These are phyloP conservation scores for Pemphredon lugubris DNA, from an alignment of 2,888 invertebrate species.

Conservation along the genomic window DNA sequence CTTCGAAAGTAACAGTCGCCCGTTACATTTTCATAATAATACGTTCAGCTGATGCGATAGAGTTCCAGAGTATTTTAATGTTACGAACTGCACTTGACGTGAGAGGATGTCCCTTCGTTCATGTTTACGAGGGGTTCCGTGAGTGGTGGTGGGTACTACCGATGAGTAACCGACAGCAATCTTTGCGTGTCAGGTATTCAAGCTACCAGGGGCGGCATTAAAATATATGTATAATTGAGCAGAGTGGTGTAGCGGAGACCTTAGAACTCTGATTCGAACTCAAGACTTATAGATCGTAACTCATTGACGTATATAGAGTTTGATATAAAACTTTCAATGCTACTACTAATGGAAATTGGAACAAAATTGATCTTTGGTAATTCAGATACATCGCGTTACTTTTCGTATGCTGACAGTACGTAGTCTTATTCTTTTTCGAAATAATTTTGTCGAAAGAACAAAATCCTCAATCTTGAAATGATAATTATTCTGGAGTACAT, in stretches of 20 bases:
- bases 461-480: neutral
- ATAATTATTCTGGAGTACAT: conserved; percentile 10
- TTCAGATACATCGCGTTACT: too few species aligned
- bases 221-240: neutral
- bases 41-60: neutral
- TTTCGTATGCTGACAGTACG: too few species aligned
- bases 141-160: conserved; percentile 5
- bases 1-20: neutral
- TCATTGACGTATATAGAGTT: too few species aligned
- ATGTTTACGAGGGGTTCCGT: conserved; percentile 14
- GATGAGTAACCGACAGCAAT: conserved; percentile 18
- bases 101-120: conserved; percentile 11
- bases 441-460: too few species aligned
- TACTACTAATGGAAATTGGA: too few species aligned
- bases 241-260: too few species aligned
- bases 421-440: too few species aligned
- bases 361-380: too few species aligned
- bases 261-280: too few species aligned
- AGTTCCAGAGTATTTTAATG: neutral
- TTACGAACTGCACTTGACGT: conserved; percentile 29
- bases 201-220: neutral
- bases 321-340: too few species aligned
- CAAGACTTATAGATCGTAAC: too few species aligned
- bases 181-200: neutral
- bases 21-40: conserved; percentile 17